Conservation (phyloP, 1,140 invertebrate genomes). For the Drosophila bocqueti region DNA sequence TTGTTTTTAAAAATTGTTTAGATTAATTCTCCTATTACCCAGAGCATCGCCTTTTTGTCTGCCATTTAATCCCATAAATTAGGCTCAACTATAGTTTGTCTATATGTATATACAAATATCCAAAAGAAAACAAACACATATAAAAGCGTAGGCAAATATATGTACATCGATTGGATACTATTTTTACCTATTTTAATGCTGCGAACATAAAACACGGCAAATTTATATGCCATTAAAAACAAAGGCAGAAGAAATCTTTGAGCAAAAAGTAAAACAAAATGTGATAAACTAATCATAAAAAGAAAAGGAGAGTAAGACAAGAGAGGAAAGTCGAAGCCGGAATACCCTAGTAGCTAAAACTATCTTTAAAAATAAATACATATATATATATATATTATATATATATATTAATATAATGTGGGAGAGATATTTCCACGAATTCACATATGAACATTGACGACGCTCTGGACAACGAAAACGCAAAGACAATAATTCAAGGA, state of each 20-base stretch:
- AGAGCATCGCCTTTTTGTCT: constrained; percentile 29
- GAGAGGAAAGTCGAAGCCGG: not conserved
- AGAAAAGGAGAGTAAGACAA: not conserved
- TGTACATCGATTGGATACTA: constrained; percentile 21
- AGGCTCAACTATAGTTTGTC: constrained; percentile 14
- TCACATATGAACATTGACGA: too few relatives aligned
- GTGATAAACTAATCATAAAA: constrained; percentile 26
- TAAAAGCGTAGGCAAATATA: constrained; percentile 8
- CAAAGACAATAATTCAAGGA: too few relatives aligned
- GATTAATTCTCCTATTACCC: not conserved
- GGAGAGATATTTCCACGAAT: too few relatives aligned
- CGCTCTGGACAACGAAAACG: too few relatives aligned
- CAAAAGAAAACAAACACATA: constrained; percentile 28
- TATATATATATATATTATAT: too few relatives aligned
- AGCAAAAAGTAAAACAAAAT: constrained; percentile 17
- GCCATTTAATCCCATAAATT: constrained; percentile 28
- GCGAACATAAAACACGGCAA: constrained; percentile 47
- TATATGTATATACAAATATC: not conserved
- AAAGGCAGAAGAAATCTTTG: constrained; percentile 24
- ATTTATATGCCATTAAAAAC: constrained; percentile 61
- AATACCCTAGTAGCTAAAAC: not conserved
- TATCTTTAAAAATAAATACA: not conserved
- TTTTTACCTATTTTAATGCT: constrained; percentile 49
- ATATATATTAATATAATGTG: too few relatives aligned
- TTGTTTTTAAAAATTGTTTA: not conserved